Conservation (phyloP, 2,888 invertebrate species). For the Drosophila yooni region DNA sequence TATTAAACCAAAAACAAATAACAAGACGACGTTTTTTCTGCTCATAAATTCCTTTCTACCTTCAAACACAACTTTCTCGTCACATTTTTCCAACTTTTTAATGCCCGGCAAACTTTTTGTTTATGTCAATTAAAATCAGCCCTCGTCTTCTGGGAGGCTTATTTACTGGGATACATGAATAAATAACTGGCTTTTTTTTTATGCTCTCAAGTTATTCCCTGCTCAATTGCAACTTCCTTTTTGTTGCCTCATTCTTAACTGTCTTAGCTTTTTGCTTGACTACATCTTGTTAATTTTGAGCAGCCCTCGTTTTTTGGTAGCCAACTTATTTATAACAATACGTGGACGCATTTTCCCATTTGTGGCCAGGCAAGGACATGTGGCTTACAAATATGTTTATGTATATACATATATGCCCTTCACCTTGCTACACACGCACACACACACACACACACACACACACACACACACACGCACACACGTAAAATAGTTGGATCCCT, state of each 20-base stretch:
- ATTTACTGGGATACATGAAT: neutral
- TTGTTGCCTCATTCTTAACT: neutral
- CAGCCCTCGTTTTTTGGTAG: slow-evolving; percentile 26
- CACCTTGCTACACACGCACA: slow-evolving; percentile 48
- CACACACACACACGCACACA: neutral
- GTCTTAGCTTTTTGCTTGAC: neutral
- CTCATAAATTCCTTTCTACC: neutral
- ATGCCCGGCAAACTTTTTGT: neutral
- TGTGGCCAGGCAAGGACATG: slow-evolving; percentile 53
- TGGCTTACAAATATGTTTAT: slow-evolving; percentile 25
- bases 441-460: slow-evolving; percentile 10
- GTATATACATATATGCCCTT: slow-evolving; percentile 44
- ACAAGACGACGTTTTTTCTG: fast-evolving
- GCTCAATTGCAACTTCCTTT: neutral
- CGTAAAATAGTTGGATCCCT: slow-evolving; percentile 25
- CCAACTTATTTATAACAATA: slow-evolving; percentile 19
- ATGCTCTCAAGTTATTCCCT: neutral
- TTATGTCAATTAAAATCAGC: neutral
- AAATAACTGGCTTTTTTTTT: neutral
- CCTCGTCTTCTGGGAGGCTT: neutral
- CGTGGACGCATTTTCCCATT: slow-evolving; percentile 33
- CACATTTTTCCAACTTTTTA: neutral
- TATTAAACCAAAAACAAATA: neutral
- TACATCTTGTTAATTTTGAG: neutral
- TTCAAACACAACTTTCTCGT: neutral